A percentile compares a stretch with the other conserved stretches of the same genome.
phyloP scores from a whole-genome alignment of 2,797 vertebrate genomes.

The Periparus ater region DNA sequence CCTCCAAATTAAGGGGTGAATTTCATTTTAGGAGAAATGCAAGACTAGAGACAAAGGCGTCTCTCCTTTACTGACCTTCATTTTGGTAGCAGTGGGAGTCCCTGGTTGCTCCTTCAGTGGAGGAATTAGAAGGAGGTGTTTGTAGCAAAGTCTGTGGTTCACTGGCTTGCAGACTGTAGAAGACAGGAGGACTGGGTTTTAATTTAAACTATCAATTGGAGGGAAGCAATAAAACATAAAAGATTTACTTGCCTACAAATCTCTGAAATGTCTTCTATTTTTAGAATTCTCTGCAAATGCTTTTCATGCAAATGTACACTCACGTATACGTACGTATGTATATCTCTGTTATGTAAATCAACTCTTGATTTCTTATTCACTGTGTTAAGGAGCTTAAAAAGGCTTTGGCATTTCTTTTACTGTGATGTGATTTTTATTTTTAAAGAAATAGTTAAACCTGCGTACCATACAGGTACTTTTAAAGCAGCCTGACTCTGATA shows the following conservation, averaged over 20 bases:
- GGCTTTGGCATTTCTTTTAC: conserved; percentile 74
- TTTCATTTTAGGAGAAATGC: background rate
- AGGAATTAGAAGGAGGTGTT: conserved; percentile 20
- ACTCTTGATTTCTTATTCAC: conserved; percentile 75
- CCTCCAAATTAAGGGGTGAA: conserved; percentile 9
- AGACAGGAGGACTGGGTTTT: conserved; percentile 45
- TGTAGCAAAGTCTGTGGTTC: conserved; percentile 50
- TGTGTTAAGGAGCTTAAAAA: conserved; percentile 72
- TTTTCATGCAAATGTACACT: conserved; percentile 66
- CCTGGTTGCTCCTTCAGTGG: background rate
- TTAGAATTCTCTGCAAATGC: conserved; percentile 75
- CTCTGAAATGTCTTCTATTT: conserved; percentile 78
- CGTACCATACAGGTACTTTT: background rate
- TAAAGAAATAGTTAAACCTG: conserved; percentile 51
- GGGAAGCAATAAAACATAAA: conserved; percentile 64
- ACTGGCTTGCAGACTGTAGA: conserved; percentile 41
- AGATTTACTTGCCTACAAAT: conserved; percentile 67
- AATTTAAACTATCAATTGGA: conserved; percentile 73
- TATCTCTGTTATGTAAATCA: conserved; percentile 74
- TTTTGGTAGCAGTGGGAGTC: background rate
- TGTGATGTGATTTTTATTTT: conserved; percentile 51
- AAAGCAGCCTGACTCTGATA: background rate
- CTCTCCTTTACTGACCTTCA: background rate
- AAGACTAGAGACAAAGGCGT: background rate
- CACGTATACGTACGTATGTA: conserved; percentile 48